phyloP scores from a whole-genome alignment of 2,888 invertebrate genomes.

The Priocnemis perturbator region DNA sequence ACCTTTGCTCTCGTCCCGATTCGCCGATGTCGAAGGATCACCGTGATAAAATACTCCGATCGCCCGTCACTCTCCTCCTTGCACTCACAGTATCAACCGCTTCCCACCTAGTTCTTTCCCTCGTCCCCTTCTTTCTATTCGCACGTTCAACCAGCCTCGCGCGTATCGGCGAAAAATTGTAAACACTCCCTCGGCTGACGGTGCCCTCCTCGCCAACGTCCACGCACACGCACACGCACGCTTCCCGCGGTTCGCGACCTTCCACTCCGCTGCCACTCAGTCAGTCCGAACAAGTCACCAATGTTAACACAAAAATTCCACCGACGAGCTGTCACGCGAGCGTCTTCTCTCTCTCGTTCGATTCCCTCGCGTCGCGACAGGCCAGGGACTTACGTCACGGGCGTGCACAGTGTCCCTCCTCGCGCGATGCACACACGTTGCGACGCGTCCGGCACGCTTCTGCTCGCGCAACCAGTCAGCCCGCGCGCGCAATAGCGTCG shows the following conservation, averaged over 20 bases:
- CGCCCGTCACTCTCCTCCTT: conserved; percentile 12
- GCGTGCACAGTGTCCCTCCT: conserved; percentile 2
- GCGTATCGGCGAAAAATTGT: not conserved
- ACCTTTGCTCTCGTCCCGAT: too few species aligned
- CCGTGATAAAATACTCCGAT: not conserved
- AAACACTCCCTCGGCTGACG: too few species aligned
- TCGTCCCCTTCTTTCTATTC: conserved; percentile 14
- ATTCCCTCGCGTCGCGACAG: conserved; percentile 11
- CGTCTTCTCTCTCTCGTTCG: conserved; percentile 9
- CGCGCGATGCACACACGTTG: not conserved
- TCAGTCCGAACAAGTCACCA: too few species aligned
- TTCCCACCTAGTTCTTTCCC: not conserved
- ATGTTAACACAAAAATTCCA: not conserved
- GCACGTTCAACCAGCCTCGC: conserved; percentile 14
- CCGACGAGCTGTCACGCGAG: not conserved
- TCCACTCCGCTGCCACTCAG: too few species aligned
- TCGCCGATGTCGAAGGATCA: too few species aligned
- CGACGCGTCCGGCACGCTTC: too few species aligned
- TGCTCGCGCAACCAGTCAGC: too few species aligned
- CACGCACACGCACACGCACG: too few species aligned
- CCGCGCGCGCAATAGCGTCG: too few species aligned
- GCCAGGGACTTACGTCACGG: conserved; percentile 13
- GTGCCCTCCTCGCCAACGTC: too few species aligned
- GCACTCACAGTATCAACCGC: conserved; percentile 28
- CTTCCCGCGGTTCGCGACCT: too few species aligned